Conservation (phyloP, 2,797 vertebrate species). For the Sciurus carolinensis region DNA sequence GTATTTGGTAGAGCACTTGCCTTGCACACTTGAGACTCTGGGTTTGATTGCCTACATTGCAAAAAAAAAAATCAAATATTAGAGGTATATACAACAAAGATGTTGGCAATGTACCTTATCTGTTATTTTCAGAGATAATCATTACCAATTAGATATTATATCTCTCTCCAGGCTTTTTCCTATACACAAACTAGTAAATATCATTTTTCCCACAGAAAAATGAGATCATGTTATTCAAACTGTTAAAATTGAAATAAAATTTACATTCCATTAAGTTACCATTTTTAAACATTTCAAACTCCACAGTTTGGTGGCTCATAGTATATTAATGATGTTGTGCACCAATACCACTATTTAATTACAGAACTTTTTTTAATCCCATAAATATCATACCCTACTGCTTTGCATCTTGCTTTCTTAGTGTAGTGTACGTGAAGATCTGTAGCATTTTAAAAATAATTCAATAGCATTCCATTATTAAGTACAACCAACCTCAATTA, state of each 20-base stretch:
- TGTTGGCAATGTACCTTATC: not conserved
- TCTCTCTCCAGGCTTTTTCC: not conserved
- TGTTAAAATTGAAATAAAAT: not conserved
- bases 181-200: not conserved
- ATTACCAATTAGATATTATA: not conserved
- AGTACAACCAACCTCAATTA: constrained; percentile 32
- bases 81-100: not conserved
- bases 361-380: not conserved
- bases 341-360: not conserved
- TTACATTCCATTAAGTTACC: not conserved
- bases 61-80: not conserved
- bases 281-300: constrained; percentile 32
- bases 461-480: not conserved
- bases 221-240: not conserved
- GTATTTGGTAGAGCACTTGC: not conserved
- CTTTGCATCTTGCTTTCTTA: constrained; percentile 26
- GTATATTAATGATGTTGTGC: not conserved
- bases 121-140: not conserved
- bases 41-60: not conserved
- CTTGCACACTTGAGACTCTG: not conserved
- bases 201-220: not conserved
- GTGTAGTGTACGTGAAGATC: not conserved
- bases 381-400: not conserved
- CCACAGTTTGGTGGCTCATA: not conserved
- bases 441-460: not conserved